phyloP scores from a whole-genome alignment of 2,797 vertebrate species.

The Diplodus puntazzo region DNA sequence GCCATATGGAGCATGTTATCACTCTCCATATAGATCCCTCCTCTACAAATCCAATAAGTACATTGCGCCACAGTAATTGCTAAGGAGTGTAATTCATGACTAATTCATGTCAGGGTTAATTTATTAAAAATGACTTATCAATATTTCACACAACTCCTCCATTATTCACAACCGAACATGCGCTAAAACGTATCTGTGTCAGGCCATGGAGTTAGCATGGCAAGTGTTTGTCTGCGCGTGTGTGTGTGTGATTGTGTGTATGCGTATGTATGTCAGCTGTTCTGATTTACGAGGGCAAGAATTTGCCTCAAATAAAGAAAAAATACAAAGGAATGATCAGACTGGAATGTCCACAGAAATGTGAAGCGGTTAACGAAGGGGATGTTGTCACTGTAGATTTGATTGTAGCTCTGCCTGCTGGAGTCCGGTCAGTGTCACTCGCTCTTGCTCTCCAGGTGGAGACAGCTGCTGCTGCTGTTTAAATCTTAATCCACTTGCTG shows the following conservation, averaged over 20 bases:
- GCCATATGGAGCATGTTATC: constrained; percentile 61
- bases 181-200: constrained; percentile 80
- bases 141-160: constrained; percentile 80
- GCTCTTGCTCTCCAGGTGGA: constrained; percentile 39
- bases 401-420: neutral
- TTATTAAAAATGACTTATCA: constrained; percentile 82
- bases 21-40: constrained; percentile 56
- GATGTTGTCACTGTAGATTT: constrained; percentile 1
- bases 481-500: constrained; percentile 59
- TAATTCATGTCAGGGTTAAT: constrained; percentile 81
- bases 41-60: constrained; percentile 67
- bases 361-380: neutral
- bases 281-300: constrained; percentile 27
- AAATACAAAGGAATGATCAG: neutral
- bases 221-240: constrained; percentile 24
- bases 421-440: constrained; percentile 33
- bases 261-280: constrained; percentile 13
- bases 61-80: constrained; percentile 74
- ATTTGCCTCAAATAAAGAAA: neutral
- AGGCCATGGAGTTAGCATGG: constrained; percentile 60
- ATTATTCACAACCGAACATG: constrained; percentile 81
- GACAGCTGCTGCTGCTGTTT: constrained; percentile 49
- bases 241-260: constrained; percentile 19
- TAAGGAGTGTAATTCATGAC: constrained; percentile 77
- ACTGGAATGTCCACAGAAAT: constrained; percentile 10